These are phyloP conservation scores for Abscondita cerata DNA, from an alignment of 2,888 invertebrate genomes.

Conservation along the genomic window DNA sequence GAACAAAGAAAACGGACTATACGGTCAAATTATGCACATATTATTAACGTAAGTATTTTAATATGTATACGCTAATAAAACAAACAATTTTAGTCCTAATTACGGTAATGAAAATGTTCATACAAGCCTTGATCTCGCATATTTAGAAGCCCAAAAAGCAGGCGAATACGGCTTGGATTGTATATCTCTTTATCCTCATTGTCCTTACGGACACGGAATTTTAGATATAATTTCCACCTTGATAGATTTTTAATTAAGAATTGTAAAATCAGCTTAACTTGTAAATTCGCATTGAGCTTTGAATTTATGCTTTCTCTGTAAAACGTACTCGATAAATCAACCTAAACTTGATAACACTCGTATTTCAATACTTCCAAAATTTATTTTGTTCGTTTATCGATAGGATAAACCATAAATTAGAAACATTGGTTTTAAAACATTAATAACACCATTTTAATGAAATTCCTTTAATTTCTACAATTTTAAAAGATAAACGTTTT, in stretches of 20 bases:
- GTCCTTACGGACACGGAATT: constrained; percentile 67
- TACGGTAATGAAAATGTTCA: constrained; percentile 60
- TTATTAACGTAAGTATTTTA: constrained; percentile 70
- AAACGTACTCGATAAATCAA: too few relatives aligned
- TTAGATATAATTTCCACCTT: constrained; percentile 65
- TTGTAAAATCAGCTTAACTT: not conserved
- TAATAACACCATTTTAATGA: constrained; percentile 10
- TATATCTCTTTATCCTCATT: constrained; percentile 65
- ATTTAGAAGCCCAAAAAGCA: constrained; percentile 68
- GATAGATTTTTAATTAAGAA: not conserved
- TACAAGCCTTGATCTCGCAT: constrained; percentile 62
- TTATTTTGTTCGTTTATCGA: constrained; percentile 3
- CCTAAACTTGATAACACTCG: too few relatives aligned
- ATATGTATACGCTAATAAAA: not conserved
- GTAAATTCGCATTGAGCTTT: not conserved
- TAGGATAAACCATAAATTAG: not conserved
- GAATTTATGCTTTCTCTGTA: too few relatives aligned
- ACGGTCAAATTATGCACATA: constrained; percentile 78
- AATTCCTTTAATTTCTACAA: constrained; percentile 1
- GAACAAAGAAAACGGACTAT: constrained; percentile 68
- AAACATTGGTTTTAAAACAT: not conserved
- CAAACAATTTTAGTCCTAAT: constrained; percentile 60
- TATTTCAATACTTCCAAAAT: not conserved
- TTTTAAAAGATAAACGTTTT: constrained; percentile 12
- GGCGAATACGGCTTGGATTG: constrained; percentile 73